Percentiles rank a stretch among this genome's conserved stretches.
Conservation (phyloP, 2,797 vertebrate species). For the Pantherophis vulpinus region DNA sequence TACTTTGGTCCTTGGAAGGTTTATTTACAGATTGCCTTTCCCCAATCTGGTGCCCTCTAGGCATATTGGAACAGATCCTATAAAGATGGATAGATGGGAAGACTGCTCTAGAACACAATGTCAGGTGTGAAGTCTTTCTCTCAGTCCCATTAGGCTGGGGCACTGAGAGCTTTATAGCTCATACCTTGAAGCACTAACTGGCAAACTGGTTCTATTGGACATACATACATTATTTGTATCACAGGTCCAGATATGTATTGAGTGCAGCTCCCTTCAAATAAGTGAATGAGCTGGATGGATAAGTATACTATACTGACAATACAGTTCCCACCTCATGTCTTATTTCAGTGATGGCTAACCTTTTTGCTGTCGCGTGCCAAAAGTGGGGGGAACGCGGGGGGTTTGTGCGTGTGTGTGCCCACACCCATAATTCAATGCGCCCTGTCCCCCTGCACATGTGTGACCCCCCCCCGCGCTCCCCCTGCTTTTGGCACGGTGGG, state of each 20-base stretch:
- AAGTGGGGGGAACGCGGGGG: too few species aligned
- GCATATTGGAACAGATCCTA: neutral
- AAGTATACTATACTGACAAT: conserved; percentile 7
- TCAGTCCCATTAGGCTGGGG: neutral
- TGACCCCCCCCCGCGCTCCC: too few species aligned
- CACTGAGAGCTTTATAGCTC: too few species aligned
- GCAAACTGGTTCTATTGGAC: neutral
- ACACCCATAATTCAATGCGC: too few species aligned
- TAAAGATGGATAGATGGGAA: neutral
- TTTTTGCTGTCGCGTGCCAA: too few species aligned
- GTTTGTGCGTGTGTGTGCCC: too few species aligned
- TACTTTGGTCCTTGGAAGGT: neutral
- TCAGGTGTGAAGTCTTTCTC: neutral
- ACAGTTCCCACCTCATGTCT: neutral
- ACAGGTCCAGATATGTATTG: neutral
- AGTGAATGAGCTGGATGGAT: neutral
- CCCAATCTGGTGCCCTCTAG: neutral
- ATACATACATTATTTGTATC: neutral
- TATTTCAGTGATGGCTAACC: neutral
- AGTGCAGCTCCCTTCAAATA: neutral
- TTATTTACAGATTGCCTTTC: too few species aligned
- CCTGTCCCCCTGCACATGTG: too few species aligned
- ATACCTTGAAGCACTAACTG: neutral
- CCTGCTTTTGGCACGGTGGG: too few species aligned
- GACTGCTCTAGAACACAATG: neutral